Evolutionary conservation across 2,797 vertebrate genomes (phyloP).

Genomic region (Girardinus metallicus): DNA sequence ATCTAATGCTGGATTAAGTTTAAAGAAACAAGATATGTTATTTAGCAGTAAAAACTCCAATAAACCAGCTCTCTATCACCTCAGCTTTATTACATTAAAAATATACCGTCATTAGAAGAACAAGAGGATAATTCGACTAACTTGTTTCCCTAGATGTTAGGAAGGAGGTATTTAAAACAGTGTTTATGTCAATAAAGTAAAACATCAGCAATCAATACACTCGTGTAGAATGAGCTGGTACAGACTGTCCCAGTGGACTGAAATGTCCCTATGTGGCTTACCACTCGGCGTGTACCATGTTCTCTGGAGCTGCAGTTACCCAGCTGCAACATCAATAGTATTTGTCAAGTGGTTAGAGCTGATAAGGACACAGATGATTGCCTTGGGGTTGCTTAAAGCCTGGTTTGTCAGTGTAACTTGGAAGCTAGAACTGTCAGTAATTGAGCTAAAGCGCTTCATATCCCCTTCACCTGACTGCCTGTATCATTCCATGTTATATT

Average conservation of each 20-base stretch:
- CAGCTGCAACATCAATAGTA: conserved; percentile 67
- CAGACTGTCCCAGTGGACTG: conserved; percentile 43
- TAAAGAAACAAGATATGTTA: not conserved
- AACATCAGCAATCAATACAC: conserved; percentile 43
- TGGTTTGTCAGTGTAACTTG: conserved; percentile 63
- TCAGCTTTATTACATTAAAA: not conserved
- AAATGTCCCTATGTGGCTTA: conserved; percentile 41
- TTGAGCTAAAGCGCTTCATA: conserved; percentile 51
- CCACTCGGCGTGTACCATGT: conserved; percentile 36
- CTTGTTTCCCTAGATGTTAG: not conserved
- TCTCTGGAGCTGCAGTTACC: conserved; percentile 52
- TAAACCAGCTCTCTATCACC: not conserved
- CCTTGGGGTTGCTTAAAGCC: conserved; percentile 66
- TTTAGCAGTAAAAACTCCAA: not conserved
- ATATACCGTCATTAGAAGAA: not conserved
- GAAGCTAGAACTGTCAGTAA: conserved; percentile 43
- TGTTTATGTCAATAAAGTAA: conserved; percentile 10
- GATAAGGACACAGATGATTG: conserved; percentile 74
- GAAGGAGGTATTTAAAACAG: not conserved
- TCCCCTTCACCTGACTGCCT: conserved; percentile 23
- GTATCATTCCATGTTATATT: not conserved
- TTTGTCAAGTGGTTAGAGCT: conserved; percentile 72
- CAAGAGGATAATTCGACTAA: not conserved
- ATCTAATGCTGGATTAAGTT: not conserved
- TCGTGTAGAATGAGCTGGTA: conserved; percentile 35